A percentile compares a stretch with the other conserved stretches of the same genome.
phyloP scores from a whole-genome alignment of 1,140 invertebrate species.

The Papilio polytes region DNA sequence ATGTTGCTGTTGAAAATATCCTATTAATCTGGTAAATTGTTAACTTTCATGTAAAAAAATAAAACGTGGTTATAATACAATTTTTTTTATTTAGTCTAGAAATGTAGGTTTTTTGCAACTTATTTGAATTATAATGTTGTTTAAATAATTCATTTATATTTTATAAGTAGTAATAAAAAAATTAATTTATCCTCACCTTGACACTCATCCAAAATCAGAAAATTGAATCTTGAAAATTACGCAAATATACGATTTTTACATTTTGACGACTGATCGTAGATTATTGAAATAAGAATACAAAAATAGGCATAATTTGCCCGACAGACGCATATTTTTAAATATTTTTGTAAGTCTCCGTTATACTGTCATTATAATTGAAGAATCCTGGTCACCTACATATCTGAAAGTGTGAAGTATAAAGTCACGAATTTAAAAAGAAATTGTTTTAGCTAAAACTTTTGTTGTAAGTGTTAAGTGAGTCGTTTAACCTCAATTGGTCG shows the following conservation, averaged over 20 bases:
- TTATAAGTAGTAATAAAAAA: background rate
- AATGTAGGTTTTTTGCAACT: no score
- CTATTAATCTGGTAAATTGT: background rate
- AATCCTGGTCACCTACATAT: constrained; percentile 14
- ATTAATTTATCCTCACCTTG: background rate
- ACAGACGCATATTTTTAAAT: no score
- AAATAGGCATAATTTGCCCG: background rate
- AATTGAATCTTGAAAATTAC: constrained; percentile 16
- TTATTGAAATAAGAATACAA: constrained; percentile 1
- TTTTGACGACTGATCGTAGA: background rate
- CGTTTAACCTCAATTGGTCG: background rate
- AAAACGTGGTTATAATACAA: no score
- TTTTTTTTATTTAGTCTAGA: no score
- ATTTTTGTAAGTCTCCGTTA: background rate
- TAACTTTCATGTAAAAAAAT: no score
- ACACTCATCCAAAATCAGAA: background rate
- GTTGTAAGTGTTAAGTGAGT: background rate
- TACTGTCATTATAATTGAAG: background rate
- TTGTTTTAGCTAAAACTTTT: background rate
- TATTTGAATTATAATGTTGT: no score
- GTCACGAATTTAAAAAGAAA: constrained; percentile 10
- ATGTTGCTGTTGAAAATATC: background rate
- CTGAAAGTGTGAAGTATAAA: background rate
- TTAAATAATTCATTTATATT: no score
- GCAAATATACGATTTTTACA: background rate